Percentiles rank a stretch among this genome's conserved stretches.
Evolutionary conservation across 2,888 invertebrate species (phyloP).

Genomic region (Dorcus hopei): DNA sequence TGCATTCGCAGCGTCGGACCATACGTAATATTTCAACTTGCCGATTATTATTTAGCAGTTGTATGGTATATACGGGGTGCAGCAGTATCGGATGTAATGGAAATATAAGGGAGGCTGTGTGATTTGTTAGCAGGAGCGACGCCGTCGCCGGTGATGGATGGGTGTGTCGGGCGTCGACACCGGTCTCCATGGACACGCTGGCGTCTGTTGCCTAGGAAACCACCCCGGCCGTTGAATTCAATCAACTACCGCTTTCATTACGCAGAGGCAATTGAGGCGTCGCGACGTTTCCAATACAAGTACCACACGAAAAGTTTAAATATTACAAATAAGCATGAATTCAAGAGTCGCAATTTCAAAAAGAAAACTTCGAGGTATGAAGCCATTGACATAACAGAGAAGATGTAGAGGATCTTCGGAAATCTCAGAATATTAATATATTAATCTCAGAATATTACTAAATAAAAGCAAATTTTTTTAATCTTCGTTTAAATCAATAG

Average conservation of each 20-base stretch:
- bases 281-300: background rate
- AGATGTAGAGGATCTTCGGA: too few relatives aligned
- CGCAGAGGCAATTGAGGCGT: background rate
- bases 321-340: too few relatives aligned
- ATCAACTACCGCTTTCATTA: constrained; percentile 38
- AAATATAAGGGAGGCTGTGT: constrained; percentile 1
- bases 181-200: constrained; percentile 40
- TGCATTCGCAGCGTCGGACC: background rate
- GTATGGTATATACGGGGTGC: background rate
- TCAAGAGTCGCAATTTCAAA: too few relatives aligned
- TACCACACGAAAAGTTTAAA: too few relatives aligned
- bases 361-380: too few relatives aligned
- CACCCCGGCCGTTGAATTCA: constrained; percentile 37
- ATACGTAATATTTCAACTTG: constrained; percentile 5
- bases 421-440: too few relatives aligned
- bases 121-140: constrained; percentile 26
- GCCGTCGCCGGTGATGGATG: constrained; percentile 39
- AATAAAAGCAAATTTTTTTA: too few relatives aligned
- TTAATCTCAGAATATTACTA: too few relatives aligned
- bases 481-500: too few relatives aligned
- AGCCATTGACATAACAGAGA: too few relatives aligned
- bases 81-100: background rate
- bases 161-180: constrained; percentile 44
- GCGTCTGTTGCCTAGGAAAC: constrained; percentile 36
- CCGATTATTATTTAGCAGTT: constrained; percentile 9